Conservation (phyloP, 1,140 invertebrate genomes). For the Sinonovacula constricta region DNA sequence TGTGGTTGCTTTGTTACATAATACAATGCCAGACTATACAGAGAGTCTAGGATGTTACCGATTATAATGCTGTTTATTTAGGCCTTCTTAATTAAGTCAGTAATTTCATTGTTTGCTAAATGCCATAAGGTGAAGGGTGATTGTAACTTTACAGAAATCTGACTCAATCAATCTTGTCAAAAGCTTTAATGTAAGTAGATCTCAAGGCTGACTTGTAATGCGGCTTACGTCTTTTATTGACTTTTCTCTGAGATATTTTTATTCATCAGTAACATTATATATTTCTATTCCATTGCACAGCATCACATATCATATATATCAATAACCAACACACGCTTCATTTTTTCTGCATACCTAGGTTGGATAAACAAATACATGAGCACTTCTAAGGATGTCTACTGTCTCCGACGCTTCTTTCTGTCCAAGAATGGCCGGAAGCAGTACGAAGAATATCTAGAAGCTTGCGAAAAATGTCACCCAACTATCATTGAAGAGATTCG, state of each 20-base stretch:
- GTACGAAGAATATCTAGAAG: not conserved
- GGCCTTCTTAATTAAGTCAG: too few species aligned
- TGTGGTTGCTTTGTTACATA: too few species aligned
- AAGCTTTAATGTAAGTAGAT: too few species aligned
- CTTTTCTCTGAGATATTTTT: not conserved
- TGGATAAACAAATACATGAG: not conserved
- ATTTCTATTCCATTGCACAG: not conserved
- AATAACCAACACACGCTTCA: not conserved
- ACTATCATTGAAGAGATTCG: constrained; percentile 28
- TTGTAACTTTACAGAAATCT: too few species aligned
- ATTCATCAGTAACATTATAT: not conserved
- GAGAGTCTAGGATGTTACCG: too few species aligned
- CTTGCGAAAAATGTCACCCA: constrained; percentile 8
- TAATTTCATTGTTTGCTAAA: too few species aligned
- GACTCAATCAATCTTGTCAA: too few species aligned
- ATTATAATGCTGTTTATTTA: too few species aligned
- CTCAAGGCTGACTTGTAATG: too few species aligned
- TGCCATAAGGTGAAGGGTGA: too few species aligned
- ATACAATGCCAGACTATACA: too few species aligned
- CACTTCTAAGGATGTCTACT: not conserved
- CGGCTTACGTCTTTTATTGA: not conserved
- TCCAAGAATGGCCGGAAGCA: not conserved
- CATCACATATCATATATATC: not conserved
- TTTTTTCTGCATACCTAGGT: not conserved
- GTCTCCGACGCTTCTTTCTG: not conserved